phyloP scores from a whole-genome alignment of 2,888 invertebrate species.

The Agapostemon virescens region DNA sequence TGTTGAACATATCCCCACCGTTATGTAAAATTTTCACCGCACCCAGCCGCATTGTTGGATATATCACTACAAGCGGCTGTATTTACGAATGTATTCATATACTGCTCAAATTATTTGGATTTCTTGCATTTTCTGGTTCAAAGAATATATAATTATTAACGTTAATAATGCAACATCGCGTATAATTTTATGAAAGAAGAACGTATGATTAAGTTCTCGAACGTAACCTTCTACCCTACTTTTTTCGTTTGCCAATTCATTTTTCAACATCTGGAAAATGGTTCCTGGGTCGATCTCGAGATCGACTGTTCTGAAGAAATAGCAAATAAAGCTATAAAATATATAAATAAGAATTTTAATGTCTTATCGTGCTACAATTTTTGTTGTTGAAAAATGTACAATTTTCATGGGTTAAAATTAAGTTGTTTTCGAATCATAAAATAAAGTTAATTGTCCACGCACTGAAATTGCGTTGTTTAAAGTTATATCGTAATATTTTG shows the following conservation, averaged over 20 bases:
- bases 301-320: background rate
- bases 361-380: background rate
- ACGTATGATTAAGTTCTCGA: background rate
- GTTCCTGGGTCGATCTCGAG: background rate
- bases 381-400: background rate
- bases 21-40: constrained; percentile 58
- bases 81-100: background rate
- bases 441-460: background rate
- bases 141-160: background rate
- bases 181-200: no score
- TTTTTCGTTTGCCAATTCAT: background rate
- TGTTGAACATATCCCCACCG: constrained; percentile 63
- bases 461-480: background rate
- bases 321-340: background rate
- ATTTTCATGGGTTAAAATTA: background rate
- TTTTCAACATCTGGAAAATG: background rate
- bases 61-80: constrained; percentile 3
- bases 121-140: background rate
- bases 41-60: constrained; percentile 37
- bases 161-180: background rate
- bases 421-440: background rate
- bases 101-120: background rate
- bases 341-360: background rate
- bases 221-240: background rate
- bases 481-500: background rate